These are phyloP conservation scores for Heliconius ismenius DNA, from an alignment of 2,888 invertebrate species.

Conservation along the genomic window DNA sequence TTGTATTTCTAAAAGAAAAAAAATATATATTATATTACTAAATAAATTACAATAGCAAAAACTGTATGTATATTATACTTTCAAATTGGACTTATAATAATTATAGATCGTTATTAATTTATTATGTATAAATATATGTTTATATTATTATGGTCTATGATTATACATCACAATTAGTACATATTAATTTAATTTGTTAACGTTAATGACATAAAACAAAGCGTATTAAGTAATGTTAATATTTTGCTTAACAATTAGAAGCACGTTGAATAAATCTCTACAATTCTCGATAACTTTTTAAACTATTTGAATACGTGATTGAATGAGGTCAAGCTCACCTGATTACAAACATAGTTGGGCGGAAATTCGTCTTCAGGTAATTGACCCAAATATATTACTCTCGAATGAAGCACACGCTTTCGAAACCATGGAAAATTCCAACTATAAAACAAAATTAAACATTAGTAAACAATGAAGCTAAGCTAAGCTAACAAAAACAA, in stretches of 20 bases:
- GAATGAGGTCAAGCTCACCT: conserved; percentile 70
- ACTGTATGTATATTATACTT: neutral
- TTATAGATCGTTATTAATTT: neutral
- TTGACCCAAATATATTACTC: conserved; percentile 90
- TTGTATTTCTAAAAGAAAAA: conserved; percentile 92
- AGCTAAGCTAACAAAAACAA: conserved; percentile 43
- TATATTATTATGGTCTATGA: neutral
- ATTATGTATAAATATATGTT: neutral
- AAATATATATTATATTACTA: neutral
- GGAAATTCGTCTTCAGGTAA: conserved; percentile 92
- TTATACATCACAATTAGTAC: neutral
- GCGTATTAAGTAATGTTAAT: neutral
- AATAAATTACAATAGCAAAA: neutral
- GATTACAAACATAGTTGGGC: conserved; percentile 97
- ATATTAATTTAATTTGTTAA: neutral
- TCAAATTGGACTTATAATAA: neutral
- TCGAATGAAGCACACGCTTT: conserved; percentile 87
- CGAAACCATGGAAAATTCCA: conserved; percentile 89
- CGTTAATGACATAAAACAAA: neutral
- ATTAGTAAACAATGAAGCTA: conserved; percentile 43
- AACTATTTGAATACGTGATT: conserved; percentile 17
- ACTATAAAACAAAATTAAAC: conserved; percentile 75
- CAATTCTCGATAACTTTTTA: conserved; percentile 4
- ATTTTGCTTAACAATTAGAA: neutral
- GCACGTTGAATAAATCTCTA: conserved; percentile 9